Conservation (phyloP, 2,797 vertebrate genomes). For the Thalassophryne amazonica region DNA sequence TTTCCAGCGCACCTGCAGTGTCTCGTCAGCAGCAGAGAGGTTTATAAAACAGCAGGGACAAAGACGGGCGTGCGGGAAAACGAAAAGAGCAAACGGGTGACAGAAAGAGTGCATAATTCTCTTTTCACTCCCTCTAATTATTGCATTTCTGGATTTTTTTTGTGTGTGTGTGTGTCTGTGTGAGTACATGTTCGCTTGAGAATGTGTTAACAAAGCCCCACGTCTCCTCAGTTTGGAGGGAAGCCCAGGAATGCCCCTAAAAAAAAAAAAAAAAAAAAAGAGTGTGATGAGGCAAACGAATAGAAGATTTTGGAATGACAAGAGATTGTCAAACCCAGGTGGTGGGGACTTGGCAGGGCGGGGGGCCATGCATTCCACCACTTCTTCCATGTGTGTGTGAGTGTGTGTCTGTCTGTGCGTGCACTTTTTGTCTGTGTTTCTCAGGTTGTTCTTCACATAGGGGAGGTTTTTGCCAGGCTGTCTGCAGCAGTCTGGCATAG, state of each 20-base stretch:
- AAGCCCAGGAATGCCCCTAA: constrained; percentile 64
- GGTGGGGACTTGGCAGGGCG: constrained; percentile 40
- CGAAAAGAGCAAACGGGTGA: constrained; percentile 52
- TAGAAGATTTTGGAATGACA: constrained; percentile 30
- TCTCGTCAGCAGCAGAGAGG: constrained; percentile 54
- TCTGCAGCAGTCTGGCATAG: constrained; percentile 53
- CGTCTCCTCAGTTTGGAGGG: constrained; percentile 58
- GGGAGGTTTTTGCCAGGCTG: constrained; percentile 39
- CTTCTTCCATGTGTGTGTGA: constrained; percentile 33
- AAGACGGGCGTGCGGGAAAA: constrained; percentile 35
- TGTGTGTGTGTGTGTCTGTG: constrained; percentile 16
- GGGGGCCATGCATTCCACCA: constrained; percentile 47
- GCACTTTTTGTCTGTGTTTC: constrained; percentile 48
- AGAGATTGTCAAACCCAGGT: constrained; percentile 54
- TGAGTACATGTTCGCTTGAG: constrained; percentile 52
- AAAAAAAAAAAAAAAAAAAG: no score
- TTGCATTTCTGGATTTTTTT: constrained; percentile 61
- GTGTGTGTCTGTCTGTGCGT: constrained; percentile 2
- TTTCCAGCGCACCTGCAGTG: constrained; percentile 69
- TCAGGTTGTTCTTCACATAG: constrained; percentile 55
- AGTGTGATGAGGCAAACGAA: constrained; percentile 43
- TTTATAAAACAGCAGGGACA: constrained; percentile 23
- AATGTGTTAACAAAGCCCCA: constrained; percentile 58
- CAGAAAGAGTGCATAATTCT: constrained; percentile 61
- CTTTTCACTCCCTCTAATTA: constrained; percentile 67